These are phyloP conservation scores for Conops quadrifasciatus DNA, from an alignment of 2,888 invertebrate species.

Conservation along the genomic window DNA sequence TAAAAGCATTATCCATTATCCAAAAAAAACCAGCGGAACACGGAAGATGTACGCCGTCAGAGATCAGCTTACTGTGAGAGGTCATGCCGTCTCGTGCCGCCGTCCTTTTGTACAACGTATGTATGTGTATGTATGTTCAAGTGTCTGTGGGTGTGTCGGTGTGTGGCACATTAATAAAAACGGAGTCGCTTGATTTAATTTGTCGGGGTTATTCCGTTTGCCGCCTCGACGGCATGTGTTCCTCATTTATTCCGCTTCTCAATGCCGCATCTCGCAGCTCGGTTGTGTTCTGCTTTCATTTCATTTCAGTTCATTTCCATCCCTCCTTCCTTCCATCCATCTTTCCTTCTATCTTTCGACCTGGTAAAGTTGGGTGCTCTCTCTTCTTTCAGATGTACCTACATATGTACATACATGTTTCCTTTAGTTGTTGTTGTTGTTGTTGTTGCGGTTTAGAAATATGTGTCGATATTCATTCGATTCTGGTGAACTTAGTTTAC, in stretches of 20 bases:
- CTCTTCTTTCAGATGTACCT: not conserved
- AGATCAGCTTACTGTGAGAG: no score
- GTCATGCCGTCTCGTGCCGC: no score
- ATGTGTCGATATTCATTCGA: no score
- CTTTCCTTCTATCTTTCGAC: not conserved
- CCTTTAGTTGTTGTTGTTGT: not conserved
- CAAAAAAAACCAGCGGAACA: no score
- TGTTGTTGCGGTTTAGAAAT: not conserved
- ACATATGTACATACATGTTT: no score
- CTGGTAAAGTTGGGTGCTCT: not conserved
- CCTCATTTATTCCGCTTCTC: conserved; percentile 26
- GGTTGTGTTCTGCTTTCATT: not conserved
- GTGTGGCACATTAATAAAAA: not conserved
- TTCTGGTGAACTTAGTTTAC: no score
- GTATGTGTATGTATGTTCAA: not conserved
- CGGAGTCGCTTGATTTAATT: conserved; percentile 22
- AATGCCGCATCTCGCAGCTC: conserved; percentile 17
- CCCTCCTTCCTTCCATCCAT: not conserved
- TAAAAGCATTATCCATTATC: no score
- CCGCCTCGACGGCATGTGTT: conserved; percentile 21
- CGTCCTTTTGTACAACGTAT: not conserved
- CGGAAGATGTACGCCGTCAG: no score
- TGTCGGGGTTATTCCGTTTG: conserved; percentile 21
- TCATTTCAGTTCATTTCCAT: not conserved
- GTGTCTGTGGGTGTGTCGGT: not conserved